Evolutionary conservation across 2,888 invertebrate genomes (phyloP).

Genomic region (Choreutis nemorana): DNA sequence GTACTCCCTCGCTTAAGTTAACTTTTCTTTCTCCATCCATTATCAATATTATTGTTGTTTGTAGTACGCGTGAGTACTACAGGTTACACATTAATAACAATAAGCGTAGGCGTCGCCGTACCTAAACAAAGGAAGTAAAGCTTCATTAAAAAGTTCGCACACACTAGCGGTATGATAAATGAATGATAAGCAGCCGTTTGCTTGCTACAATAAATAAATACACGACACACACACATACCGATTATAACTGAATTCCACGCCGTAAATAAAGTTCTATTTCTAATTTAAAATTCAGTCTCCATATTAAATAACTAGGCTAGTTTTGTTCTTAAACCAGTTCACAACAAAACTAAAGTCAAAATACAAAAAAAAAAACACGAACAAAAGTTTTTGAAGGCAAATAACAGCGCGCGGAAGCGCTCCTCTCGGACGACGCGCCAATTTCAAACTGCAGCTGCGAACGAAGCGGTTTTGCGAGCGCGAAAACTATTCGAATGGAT

Average conservation of each 20-base stretch:
- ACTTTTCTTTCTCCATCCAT: slow-evolving; percentile 53
- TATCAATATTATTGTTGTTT: slow-evolving; percentile 25
- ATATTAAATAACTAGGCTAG: slow-evolving; percentile 3
- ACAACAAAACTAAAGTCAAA: slow-evolving; percentile 4
- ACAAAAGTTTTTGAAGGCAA: too few relatives aligned
- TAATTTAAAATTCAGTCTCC: background rate
- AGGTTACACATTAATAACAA: slow-evolving; percentile 25
- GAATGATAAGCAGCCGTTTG: slow-evolving; percentile 12
- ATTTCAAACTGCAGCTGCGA: slow-evolving; percentile 40
- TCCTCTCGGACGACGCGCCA: slow-evolving; percentile 37
- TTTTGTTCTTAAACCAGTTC: slow-evolving; percentile 4
- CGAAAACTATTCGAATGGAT: too few relatives aligned
- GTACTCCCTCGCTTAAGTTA: slow-evolving; percentile 46
- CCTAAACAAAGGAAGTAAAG: slow-evolving; percentile 57
- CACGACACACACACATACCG: background rate
- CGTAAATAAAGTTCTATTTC: too few relatives aligned
- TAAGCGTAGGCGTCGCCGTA: slow-evolving; percentile 41
- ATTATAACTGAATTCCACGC: background rate
- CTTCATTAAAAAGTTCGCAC: slow-evolving; percentile 45
- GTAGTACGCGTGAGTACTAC: slow-evolving; percentile 24
- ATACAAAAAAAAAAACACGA: slow-evolving; percentile 25
- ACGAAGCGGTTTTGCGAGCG: too few relatives aligned
- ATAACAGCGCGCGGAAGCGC: slow-evolving; percentile 19
- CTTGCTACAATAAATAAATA: background rate
- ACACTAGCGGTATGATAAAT: slow-evolving; percentile 32